These are phyloP conservation scores for Hypercompe scribonia DNA, from an alignment of 2,888 invertebrate species.

Conservation along the genomic window DNA sequence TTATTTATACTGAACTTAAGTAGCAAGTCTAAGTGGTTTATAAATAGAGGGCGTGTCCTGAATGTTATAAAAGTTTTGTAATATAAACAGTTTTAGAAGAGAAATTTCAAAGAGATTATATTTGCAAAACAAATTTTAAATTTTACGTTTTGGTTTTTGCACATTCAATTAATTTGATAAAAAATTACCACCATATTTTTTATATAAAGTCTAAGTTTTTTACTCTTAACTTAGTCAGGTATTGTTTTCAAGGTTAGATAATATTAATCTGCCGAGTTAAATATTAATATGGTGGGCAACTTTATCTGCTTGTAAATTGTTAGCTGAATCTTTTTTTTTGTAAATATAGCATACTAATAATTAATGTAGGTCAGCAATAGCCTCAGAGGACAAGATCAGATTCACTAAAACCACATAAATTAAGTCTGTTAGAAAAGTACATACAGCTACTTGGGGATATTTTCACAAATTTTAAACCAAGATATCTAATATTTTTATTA, in stretches of 20 bases:
- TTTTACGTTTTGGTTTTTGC: background rate
- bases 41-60: background rate
- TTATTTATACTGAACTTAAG: background rate
- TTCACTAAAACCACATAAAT: background rate
- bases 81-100: background rate
- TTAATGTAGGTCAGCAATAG: background rate
- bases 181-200: background rate
- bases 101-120: background rate
- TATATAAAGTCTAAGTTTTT: background rate
- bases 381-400: background rate
- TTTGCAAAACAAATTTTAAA: background rate
- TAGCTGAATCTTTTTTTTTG: background rate
- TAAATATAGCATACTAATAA: background rate
- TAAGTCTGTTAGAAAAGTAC: background rate
- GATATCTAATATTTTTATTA: too few relatives aligned
- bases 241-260: background rate
- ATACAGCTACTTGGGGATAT: background rate
- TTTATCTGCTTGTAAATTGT: constrained; percentile 5
- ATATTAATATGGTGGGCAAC: constrained; percentile 1
- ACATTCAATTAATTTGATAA: background rate
- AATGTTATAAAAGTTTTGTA: background rate
- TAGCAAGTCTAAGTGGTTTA: background rate
- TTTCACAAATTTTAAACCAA: background rate
- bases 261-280: background rate
- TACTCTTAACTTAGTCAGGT: background rate